phyloP scores from a whole-genome alignment of 2,797 vertebrate genomes.

The Crocidura indochinensis region DNA sequence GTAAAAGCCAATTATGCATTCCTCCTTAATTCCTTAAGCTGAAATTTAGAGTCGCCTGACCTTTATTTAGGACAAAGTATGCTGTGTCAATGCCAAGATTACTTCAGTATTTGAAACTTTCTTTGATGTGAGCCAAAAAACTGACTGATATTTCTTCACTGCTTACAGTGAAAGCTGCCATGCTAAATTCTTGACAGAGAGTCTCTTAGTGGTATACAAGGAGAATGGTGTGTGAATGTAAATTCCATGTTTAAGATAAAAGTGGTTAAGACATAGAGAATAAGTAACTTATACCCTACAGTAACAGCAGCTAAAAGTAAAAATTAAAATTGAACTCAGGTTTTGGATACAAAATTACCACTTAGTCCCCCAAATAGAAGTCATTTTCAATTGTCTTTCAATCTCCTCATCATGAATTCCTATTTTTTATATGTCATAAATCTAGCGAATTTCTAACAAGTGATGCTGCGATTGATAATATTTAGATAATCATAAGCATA shows the following conservation, averaged over 20 bases:
- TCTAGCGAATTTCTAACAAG: neutral
- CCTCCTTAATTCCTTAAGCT: conserved; percentile 1
- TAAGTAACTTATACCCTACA: neutral
- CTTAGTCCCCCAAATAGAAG: neutral
- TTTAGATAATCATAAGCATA: too few species aligned
- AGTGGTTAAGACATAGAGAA: neutral
- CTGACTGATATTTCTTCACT: neutral
- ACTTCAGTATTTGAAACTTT: conserved; percentile 9
- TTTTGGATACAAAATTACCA: neutral
- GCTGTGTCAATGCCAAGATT: neutral
- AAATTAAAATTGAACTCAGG: neutral
- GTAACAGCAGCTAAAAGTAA: neutral
- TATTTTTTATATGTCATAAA: neutral
- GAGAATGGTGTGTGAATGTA: neutral
- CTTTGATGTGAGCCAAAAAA: neutral
- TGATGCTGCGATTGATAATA: neutral
- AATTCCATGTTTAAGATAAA: neutral
- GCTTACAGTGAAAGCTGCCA: neutral
- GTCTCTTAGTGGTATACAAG: conserved; percentile 24
- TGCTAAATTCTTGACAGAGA: neutral
- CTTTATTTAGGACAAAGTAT: neutral
- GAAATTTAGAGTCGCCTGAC: conserved; percentile 26
- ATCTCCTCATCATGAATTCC: neutral
- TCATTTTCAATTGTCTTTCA: conserved; percentile 16
- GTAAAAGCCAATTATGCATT: conserved; percentile 24